Evolutionary conservation across 2,888 invertebrate species (phyloP).

Genomic region (Baronia brevicornis): DNA sequence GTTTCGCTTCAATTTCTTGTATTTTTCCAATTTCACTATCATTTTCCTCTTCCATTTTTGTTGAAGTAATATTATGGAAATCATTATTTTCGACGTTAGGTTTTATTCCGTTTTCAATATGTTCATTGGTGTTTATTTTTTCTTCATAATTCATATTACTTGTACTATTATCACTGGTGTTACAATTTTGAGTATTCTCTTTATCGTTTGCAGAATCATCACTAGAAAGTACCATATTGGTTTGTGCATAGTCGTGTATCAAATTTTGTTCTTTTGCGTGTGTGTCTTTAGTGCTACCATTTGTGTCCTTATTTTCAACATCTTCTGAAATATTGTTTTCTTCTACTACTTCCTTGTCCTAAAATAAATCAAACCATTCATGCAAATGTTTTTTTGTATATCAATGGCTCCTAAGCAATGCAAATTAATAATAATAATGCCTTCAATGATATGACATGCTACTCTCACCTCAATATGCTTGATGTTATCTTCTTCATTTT

Average conservation of each 20-base stretch:
- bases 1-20: constrained; percentile 14
- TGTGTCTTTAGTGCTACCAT: too few species aligned
- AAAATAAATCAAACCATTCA: constrained; percentile 60
- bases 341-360: constrained; percentile 30
- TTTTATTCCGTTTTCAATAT: constrained; percentile 8
- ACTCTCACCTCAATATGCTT: constrained; percentile 44
- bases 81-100: constrained; percentile 13
- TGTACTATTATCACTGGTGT: constrained; percentile 14
- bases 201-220: constrained; percentile 13
- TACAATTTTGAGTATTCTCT: constrained; percentile 15
- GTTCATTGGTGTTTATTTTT: too few species aligned
- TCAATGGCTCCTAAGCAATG: constrained; percentile 60
- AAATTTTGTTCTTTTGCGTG: too few species aligned
- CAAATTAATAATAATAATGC: constrained; percentile 51
- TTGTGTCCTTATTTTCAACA: constrained; percentile 21
- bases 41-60: constrained; percentile 13
- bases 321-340: constrained; percentile 19
- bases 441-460: constrained; percentile 41
- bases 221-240: too few species aligned
- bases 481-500: constrained; percentile 22
- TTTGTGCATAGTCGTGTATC: too few species aligned
- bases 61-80: constrained; percentile 1
- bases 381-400: constrained; percentile 64
- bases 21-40: constrained; percentile 16
- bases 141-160: constrained; percentile 9